A percentile compares a stretch with the other conserved stretches of the same genome.
These are phyloP conservation scores for Squalus acanthias DNA, from an alignment of 2,797 vertebrate genomes.

Conservation along the genomic window DNA sequence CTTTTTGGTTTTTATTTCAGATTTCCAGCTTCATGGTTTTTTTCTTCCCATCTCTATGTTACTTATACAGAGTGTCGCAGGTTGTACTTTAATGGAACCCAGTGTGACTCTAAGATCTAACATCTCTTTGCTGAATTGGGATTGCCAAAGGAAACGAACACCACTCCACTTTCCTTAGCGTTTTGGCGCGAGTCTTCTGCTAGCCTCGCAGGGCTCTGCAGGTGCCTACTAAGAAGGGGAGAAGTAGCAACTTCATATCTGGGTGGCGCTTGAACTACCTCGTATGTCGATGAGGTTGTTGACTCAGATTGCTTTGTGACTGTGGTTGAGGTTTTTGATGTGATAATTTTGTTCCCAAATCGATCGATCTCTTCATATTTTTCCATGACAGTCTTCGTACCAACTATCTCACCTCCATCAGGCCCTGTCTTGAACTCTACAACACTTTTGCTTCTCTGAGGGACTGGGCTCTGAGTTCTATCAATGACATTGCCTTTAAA, in stretches of 20 bases:
- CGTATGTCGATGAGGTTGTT: slow-evolving; percentile 47
- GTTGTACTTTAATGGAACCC: background rate
- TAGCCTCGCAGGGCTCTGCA: slow-evolving; percentile 50
- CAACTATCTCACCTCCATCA: slow-evolving; percentile 55
- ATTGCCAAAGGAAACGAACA: slow-evolving; percentile 53
- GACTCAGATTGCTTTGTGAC: slow-evolving; percentile 68
- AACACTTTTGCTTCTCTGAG: slow-evolving; percentile 62
- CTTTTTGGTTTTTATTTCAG: background rate
- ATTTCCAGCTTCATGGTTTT: too few species aligned
- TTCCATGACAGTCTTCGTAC: slow-evolving; percentile 64
- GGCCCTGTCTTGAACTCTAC: slow-evolving; percentile 67
- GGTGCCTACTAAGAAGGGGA: slow-evolving; percentile 57
- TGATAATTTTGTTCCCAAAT: slow-evolving; percentile 68
- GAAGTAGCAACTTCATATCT: slow-evolving; percentile 55
- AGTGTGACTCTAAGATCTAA: background rate
- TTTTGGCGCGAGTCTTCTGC: slow-evolving; percentile 49
- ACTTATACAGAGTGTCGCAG: background rate
- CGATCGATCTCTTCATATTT: slow-evolving; percentile 68
- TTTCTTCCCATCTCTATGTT: too few species aligned
- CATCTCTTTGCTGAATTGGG: slow-evolving; percentile 45
- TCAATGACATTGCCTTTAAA: slow-evolving; percentile 44
- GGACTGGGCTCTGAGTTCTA: slow-evolving; percentile 45
- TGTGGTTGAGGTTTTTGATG: slow-evolving; percentile 64
- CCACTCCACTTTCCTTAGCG: slow-evolving; percentile 51
- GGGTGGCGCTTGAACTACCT: slow-evolving; percentile 52